Base-by-base conservation (phyloP, 1,140 invertebrate species). In the Drosophila miranda region DNA sequence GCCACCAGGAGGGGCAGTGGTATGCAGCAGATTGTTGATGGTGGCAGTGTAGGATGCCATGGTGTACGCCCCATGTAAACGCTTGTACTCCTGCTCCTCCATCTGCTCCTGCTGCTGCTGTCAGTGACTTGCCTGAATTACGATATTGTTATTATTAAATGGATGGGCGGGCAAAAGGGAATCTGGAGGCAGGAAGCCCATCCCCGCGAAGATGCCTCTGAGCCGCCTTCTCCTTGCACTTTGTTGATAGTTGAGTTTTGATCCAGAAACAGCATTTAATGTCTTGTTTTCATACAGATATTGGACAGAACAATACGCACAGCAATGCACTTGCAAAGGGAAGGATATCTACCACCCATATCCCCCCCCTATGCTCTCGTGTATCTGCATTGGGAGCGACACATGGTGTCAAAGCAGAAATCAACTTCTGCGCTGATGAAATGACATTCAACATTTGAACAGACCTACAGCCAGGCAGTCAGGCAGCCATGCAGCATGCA, bases 111-210 rank as follows among this genome's bases (percentile, higher is more conserved):
- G 57, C 46, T 49, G 48, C 43, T 61, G 44, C 82, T 86, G 82
- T 76, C 82, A 87, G 75, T 44, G 82, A 87, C 83, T 87, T 87
- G 83, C 71, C 74, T 87, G 82, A 87, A 87, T 87, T 87, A 87
- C 82, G 82, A 87, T 87, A 87, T 87, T 87, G 82, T 87, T 87
- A 82, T 86, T 86, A 86, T 82, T 87, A 87, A 87, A 87, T 87
- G 82, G 83, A 87, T 87, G 77, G 63, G 54, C 66, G 68, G 66
- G 66, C 66, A 56, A 64, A 68, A 68, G 68, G 51, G 63, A 69
- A 69, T 51, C 66, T 68, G 44, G 8, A 9, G 26, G 14, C 0
- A 41, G 23, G 42, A 51, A 44, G 16, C 23, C 11, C 23, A 26
- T 13, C 6, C 26, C 6, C 14, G 4, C 49, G n/a, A 67, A 53